Conservation (phyloP, 2,888 invertebrate species). For the Melanostoma mellinum region DNA sequence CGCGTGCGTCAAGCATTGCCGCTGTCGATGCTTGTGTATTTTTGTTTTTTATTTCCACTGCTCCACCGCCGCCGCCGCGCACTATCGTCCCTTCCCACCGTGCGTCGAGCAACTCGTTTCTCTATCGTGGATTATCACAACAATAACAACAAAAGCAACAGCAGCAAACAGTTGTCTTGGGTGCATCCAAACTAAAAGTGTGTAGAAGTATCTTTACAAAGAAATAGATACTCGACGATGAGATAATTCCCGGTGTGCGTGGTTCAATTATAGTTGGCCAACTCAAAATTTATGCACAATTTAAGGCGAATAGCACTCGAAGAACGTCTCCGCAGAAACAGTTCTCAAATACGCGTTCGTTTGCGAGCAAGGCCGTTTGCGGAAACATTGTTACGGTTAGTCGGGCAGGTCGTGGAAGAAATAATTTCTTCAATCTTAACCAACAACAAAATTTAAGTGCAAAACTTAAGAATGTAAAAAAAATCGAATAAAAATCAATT, state of each 20-base stretch:
- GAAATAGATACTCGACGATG: conserved; percentile 35
- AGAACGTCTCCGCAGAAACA: conserved; percentile 5
- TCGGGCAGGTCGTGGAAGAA: conserved; percentile 32
- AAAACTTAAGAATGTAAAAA: neutral
- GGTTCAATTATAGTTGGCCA: conserved; percentile 1
- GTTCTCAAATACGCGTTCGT: conserved; percentile 52
- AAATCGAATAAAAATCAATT: neutral
- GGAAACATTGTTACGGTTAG: conserved; percentile 33
- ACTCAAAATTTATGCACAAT: neutral
- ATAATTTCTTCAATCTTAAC: neutral
- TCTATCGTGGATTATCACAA: conserved; percentile 32
- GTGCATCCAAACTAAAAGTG: conserved; percentile 36
- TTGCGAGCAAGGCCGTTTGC: conserved; percentile 59
- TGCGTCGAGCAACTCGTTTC: conserved; percentile 61
- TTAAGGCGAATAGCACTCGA: conserved; percentile 24
- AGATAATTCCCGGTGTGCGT: conserved; percentile 56
- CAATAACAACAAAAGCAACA: conserved; percentile 17
- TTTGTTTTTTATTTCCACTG: neutral
- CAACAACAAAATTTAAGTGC: neutral
- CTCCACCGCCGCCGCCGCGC: neutral
- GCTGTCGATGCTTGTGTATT: neutral
- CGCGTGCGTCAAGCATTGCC: conserved; percentile 26
- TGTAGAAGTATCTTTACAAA: conserved; percentile 37
- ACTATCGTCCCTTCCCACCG: neutral
- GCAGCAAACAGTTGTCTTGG: conserved; percentile 24